A percentile compares a stretch with the other conserved stretches of the same genome.
These are phyloP conservation scores for Theonella swinhoei DNA, from an alignment of 37 sponge, comb jelly and placozoan species.

Conservation along the genomic window DNA sequence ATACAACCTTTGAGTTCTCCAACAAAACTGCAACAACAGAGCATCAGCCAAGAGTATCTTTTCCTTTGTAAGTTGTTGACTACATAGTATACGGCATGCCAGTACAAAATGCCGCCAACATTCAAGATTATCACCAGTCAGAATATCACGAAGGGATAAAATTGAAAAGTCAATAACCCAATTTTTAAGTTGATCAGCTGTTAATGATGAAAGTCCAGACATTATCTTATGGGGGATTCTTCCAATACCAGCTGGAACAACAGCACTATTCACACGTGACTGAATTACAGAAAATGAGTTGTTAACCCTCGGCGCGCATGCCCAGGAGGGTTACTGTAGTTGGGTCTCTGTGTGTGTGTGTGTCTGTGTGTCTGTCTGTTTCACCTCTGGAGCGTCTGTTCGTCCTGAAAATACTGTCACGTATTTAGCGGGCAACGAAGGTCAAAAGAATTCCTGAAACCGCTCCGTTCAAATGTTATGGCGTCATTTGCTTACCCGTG, in stretches of 20 bases:
- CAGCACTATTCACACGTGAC: background rate
- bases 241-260: slow-evolving; percentile 28
- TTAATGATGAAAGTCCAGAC: slow-evolving; percentile 1
- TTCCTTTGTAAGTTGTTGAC: background rate
- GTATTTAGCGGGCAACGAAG: too few species aligned
- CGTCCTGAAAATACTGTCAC: too few species aligned
- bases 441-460: too few species aligned
- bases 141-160: background rate
- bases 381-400: too few species aligned
- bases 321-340: too few species aligned
- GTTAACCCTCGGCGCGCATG: too few species aligned
- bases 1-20: slow-evolving; percentile 8
- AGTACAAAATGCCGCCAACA: slow-evolving; percentile 43
- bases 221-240: too few species aligned
- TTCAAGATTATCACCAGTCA: background rate
- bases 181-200: background rate
- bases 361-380: too few species aligned
- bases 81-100: slow-evolving; percentile 5
- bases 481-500: too few species aligned
- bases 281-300: slow-evolving; percentile 8
- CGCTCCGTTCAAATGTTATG: too few species aligned
- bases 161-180: background rate
- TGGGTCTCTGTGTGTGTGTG: too few species aligned
- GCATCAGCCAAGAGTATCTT: slow-evolving; percentile 28
- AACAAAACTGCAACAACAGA: slow-evolving; percentile 32